Evolutionary conservation across 2,888 invertebrate species (phyloP).

Genomic region (Hydraecia micacea): DNA sequence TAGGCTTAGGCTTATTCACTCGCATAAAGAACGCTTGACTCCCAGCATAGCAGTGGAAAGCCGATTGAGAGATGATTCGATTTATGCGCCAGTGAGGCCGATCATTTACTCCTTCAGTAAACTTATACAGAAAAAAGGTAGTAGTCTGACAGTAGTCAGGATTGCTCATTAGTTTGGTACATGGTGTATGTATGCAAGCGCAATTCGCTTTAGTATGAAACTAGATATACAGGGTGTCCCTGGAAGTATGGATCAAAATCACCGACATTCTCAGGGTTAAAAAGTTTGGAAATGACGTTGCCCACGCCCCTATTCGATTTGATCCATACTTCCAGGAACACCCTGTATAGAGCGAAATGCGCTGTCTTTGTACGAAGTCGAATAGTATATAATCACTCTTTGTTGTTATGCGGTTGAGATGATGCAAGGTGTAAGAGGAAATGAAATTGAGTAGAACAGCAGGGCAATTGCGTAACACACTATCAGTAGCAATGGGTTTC

Average conservation of each 20-base stretch:
- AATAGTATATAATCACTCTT: neutral
- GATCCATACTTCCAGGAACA: no score
- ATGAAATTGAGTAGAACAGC: constrained; percentile 21
- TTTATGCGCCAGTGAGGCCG: neutral
- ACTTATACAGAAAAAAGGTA: neutral
- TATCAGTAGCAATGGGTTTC: no score
- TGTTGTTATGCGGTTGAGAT: neutral
- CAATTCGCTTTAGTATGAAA: no score
- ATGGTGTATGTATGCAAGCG: no score
- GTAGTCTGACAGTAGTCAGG: neutral
- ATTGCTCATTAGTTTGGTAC: neutral
- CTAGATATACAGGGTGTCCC: no score
- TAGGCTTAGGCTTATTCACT: neutral
- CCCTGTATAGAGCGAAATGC: no score
- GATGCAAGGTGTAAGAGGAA: neutral
- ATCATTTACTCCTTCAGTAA: neutral
- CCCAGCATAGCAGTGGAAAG: no score
- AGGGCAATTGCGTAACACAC: no score
- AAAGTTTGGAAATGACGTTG: no score
- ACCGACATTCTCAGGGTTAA: no score
- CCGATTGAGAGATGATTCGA: neutral
- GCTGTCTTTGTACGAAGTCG: neutral
- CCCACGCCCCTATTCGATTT: no score
- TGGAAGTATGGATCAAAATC: no score
- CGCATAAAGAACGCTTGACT: neutral